phyloP scores from a whole-genome alignment of 2,888 invertebrate species.

The Xestoiulus laeticollis region DNA sequence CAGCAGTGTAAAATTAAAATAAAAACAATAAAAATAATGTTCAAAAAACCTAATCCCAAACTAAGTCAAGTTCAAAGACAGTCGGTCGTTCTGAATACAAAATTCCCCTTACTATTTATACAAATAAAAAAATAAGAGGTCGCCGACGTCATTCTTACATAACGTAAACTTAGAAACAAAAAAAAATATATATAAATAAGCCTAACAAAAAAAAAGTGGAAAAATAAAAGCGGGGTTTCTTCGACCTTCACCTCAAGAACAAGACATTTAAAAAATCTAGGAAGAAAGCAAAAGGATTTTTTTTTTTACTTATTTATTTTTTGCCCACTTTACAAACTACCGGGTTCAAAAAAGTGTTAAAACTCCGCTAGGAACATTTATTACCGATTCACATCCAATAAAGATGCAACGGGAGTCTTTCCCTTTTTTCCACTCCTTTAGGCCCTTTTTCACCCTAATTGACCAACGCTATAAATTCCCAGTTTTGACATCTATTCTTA shows the following conservation, averaged over 20 bases:
- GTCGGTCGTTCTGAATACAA: slow-evolving; percentile 44
- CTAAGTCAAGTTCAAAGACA: slow-evolving; percentile 48
- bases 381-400: slow-evolving; percentile 42
- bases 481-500: background rate
- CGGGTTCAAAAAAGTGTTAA: slow-evolving; percentile 46
- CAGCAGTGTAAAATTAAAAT: slow-evolving; percentile 33
- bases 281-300: slow-evolving; percentile 45
- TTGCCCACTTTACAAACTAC: slow-evolving; percentile 45
- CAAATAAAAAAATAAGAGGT: slow-evolving; percentile 45
- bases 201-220: slow-evolving; percentile 22
- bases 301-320: slow-evolving; percentile 31
- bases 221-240: slow-evolving; percentile 41
- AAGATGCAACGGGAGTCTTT: slow-evolving; percentile 4
- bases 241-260: slow-evolving; percentile 47
- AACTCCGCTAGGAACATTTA: slow-evolving; percentile 39
- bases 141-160: slow-evolving; percentile 41
- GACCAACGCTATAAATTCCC: background rate
- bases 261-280: slow-evolving; percentile 43
- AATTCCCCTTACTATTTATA: slow-evolving; percentile 48
- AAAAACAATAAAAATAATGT: slow-evolving; percentile 7
- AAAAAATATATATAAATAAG: slow-evolving; percentile 38
- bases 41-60: slow-evolving; percentile 16
- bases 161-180: slow-evolving; percentile 44
- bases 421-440: background rate
- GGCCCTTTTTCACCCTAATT: slow-evolving; percentile 31